Evolutionary conservation across 2,797 vertebrate genomes (phyloP).

Genomic region (Trachops cirrhosus): DNA sequence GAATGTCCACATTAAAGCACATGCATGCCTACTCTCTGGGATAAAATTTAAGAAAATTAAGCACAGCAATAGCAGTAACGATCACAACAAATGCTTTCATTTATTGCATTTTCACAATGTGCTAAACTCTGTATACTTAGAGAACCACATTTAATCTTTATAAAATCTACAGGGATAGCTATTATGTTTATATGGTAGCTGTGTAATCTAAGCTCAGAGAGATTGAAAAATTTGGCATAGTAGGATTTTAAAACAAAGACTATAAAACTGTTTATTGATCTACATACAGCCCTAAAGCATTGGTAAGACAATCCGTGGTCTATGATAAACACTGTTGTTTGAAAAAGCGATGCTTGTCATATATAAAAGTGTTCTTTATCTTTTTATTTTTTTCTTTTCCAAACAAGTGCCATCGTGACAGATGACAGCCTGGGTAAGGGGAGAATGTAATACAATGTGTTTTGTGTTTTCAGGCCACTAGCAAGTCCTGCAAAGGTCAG

Average conservation of each 20-base stretch:
- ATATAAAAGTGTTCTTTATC: not conserved
- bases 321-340: not conserved
- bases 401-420: slow-evolving; percentile 39
- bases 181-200: not conserved
- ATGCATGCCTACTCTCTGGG: not conserved
- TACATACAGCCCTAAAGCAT: not conserved
- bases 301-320: not conserved
- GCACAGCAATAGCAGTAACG: not conserved
- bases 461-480: slow-evolving; percentile 67
- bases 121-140: not conserved
- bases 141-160: not conserved
- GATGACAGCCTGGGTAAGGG: not conserved
- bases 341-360: not conserved
- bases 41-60: not conserved
- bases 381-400: slow-evolving; percentile 1
- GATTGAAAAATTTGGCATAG: not conserved
- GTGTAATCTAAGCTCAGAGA: not conserved
- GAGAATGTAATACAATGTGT: slow-evolving; percentile 28
- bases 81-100: not conserved
- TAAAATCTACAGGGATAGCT: not conserved
- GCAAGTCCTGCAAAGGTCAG: slow-evolving; percentile 72
- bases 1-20: not conserved
- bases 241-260: not conserved
- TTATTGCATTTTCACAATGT: not conserved
- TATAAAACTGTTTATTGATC: slow-evolving; percentile 25